A percentile compares a stretch with the other conserved stretches of the same genome.
Evolutionary conservation across 2,113 vertebrate genomes (phyloP).

Genomic region (Monopterus albus): DNA sequence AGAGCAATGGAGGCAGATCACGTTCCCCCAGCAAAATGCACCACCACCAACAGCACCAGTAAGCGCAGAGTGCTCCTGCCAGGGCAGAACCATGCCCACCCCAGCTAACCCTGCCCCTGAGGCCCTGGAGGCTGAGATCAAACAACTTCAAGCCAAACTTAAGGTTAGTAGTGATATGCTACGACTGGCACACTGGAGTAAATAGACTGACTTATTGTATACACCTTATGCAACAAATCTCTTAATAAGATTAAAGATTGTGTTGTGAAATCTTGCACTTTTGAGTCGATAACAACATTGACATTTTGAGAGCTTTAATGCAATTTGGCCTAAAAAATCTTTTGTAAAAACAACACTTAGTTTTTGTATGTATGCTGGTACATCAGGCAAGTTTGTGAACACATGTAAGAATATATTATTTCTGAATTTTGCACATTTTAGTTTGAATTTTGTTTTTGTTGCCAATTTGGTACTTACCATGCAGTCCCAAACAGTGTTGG

Average conservation of each 20-base stretch:
- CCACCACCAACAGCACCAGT: constrained; percentile 42
- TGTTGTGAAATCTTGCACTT: no score
- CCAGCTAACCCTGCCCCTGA: constrained; percentile 77
- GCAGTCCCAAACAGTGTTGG: neutral
- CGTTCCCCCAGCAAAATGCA: constrained; percentile 70
- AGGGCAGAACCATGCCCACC: constrained; percentile 47
- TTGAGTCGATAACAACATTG: no score
- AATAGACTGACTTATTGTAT: constrained; percentile 36
- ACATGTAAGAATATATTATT: neutral
- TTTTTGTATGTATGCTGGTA: no score
- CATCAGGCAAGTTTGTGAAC: neutral
- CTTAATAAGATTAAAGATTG: constrained; percentile 53
- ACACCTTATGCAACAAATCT: constrained; percentile 44
- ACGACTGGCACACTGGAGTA: constrained; percentile 4
- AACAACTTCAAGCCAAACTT: constrained; percentile 90
- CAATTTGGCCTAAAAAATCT: neutral
- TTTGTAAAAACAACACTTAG: no score
- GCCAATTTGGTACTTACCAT: neutral
- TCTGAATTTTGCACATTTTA: neutral
- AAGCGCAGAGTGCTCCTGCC: constrained; percentile 55
- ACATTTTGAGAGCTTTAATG: constrained; percentile 19
- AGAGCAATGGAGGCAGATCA: constrained; percentile 85
- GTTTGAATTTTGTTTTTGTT: constrained; percentile 4
- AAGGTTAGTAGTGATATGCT: constrained; percentile 84
- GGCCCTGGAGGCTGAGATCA: constrained; percentile 86